These are phyloP conservation scores for Helicoverpa zea DNA, from an alignment of 1,140 invertebrate species.

Conservation along the genomic window DNA sequence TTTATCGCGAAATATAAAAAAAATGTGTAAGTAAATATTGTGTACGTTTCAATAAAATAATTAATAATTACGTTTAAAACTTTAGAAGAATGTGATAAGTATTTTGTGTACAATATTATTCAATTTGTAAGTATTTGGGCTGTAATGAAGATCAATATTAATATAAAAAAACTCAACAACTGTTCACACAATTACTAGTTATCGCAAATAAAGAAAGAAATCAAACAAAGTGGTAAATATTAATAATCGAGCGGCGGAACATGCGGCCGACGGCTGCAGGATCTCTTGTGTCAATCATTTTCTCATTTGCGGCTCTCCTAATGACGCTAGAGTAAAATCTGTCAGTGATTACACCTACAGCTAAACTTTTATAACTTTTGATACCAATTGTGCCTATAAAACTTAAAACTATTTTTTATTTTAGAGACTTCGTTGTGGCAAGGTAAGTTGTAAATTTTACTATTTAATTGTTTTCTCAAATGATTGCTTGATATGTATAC, in stretches of 20 bases:
- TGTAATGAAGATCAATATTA: neutral
- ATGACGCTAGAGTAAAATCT: conserved; percentile 14
- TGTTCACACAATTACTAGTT: neutral
- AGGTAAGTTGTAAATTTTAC: too few relatives aligned
- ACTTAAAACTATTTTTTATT: too few relatives aligned
- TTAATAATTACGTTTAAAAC: too few relatives aligned
- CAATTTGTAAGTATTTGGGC: too few relatives aligned
- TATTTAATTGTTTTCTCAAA: too few relatives aligned
- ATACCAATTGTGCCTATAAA: neutral
- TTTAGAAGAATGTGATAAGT: too few relatives aligned
- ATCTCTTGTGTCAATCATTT: conserved; percentile 43
- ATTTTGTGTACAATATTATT: too few relatives aligned
- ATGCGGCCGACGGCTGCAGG: conserved; percentile 45
- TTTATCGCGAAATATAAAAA: neutral
- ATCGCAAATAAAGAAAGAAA: neutral
- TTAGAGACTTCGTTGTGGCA: too few relatives aligned
- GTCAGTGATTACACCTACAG: neutral
- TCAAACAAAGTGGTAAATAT: conserved; percentile 26
- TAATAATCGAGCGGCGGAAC: conserved; percentile 12
- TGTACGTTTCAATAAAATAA: too few relatives aligned
- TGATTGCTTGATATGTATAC: too few relatives aligned
- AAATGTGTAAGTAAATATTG: too few relatives aligned
- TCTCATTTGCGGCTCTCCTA: conserved; percentile 11
- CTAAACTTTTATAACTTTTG: neutral
- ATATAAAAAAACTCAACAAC: neutral